Evolutionary conservation across 2,797 vertebrate genomes (phyloP).

Genomic region (Streptopelia turtur): DNA sequence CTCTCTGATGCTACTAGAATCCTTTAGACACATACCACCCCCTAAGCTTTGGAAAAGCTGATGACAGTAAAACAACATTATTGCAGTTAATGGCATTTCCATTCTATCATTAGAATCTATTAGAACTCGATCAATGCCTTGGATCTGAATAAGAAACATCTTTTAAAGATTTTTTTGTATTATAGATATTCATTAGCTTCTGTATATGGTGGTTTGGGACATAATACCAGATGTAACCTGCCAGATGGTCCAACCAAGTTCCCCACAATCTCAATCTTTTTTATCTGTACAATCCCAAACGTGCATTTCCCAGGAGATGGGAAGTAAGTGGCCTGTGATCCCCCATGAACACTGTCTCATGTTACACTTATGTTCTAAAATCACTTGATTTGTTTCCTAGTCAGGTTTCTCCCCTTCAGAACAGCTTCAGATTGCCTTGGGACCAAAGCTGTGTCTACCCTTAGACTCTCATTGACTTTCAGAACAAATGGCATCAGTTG

Average conservation of each 20-base stretch:
- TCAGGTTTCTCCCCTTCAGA: neutral
- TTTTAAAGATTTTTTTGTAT: neutral
- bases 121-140: neutral
- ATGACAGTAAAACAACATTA: neutral
- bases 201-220: neutral
- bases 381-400: neutral
- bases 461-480: neutral
- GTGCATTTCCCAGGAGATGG: neutral
- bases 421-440: neutral
- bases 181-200: neutral
- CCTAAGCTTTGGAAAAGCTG: neutral
- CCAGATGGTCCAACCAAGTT: neutral
- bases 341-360: neutral
- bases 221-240: neutral
- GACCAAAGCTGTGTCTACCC: neutral
- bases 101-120: neutral
- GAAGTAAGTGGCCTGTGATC: neutral
- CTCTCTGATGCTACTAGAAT: neutral
- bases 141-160: fast-evolving
- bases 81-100: neutral
- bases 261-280: neutral
- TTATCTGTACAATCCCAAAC: neutral
- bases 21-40: neutral
- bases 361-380: neutral
- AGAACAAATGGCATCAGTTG: neutral